These are phyloP conservation scores for Drosophila yakuba DNA, from an alignment of 1,140 invertebrate genomes.

Conservation along the genomic window DNA sequence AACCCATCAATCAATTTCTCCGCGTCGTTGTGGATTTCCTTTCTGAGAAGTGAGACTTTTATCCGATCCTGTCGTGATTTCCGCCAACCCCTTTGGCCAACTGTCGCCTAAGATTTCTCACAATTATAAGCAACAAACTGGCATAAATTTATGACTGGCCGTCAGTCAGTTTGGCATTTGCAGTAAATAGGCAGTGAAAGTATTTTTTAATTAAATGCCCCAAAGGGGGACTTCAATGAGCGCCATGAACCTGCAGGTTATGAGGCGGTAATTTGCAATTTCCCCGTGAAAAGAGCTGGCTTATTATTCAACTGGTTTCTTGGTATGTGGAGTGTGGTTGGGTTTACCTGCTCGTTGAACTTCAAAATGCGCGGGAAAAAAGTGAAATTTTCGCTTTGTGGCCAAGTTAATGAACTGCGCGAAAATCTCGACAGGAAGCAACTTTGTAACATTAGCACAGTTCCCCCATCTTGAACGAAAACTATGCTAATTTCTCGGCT, in stretches of 20 bases:
- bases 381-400: slow-evolving; percentile 66
- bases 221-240: slow-evolving; percentile 19
- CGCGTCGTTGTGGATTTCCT: slow-evolving; percentile 10
- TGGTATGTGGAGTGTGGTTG: slow-evolving; percentile 36
- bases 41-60: slow-evolving; percentile 6
- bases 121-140: slow-evolving; percentile 61
- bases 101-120: slow-evolving; percentile 54
- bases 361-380: slow-evolving; percentile 73
- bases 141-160: slow-evolving; percentile 51
- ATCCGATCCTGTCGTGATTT: slow-evolving; percentile 4
- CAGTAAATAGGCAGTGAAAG: slow-evolving; percentile 68
- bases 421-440: slow-evolving; percentile 57
- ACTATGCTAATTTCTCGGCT: slow-evolving; percentile 69
- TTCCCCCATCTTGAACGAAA: slow-evolving; percentile 44
- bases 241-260: slow-evolving; percentile 65
- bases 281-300: slow-evolving; percentile 46
- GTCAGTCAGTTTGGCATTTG: slow-evolving; percentile 39
- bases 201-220: slow-evolving; percentile 75
- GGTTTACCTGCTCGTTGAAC: slow-evolving; percentile 60
- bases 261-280: slow-evolving; percentile 77
- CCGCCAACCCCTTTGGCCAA: slow-evolving; percentile 29
- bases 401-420: slow-evolving; percentile 70
- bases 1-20: slow-evolving; percentile 19
- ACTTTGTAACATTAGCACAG: slow-evolving; percentile 70
- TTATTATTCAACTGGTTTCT: slow-evolving; percentile 79